Evolutionary conservation across 1,140 invertebrate species (phyloP).

Genomic region (Vollenhovia emeryi): DNA sequence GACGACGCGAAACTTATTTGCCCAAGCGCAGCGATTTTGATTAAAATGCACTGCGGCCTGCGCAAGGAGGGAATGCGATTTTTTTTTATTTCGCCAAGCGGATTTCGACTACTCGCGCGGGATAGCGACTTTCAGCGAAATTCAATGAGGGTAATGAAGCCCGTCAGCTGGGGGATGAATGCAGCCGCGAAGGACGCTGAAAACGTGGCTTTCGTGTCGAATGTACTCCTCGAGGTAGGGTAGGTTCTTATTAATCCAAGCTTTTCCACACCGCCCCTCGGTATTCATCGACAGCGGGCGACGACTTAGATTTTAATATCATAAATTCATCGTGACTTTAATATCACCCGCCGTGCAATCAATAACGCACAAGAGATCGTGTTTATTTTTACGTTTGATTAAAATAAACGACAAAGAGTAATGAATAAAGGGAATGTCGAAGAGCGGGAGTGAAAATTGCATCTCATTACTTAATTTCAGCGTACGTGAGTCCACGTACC

Average conservation of each 20-base stretch:
- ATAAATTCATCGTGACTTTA: neutral
- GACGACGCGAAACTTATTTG: neutral
- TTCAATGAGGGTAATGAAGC: constrained; percentile 64
- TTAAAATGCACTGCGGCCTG: constrained; percentile 10
- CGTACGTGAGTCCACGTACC: constrained; percentile 32
- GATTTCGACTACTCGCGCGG: constrained; percentile 39
- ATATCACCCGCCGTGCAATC: neutral
- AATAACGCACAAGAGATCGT: constrained; percentile 1
- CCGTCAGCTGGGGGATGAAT: constrained; percentile 55
- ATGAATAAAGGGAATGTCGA: constrained; percentile 23
- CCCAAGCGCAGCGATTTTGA: constrained; percentile 3
- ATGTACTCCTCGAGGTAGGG: neutral
- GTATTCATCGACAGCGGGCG: constrained; percentile 26
- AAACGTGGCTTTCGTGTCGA: constrained; percentile 52
- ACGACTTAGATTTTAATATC: constrained; percentile 35
- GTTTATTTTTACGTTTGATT: constrained; percentile 25
- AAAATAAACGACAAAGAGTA: constrained; percentile 22
- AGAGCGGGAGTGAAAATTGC: constrained; percentile 39
- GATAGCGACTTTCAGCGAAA: constrained; percentile 48
- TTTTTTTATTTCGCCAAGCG: constrained; percentile 8
- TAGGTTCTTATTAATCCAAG: constrained; percentile 55
- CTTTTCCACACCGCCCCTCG: neutral
- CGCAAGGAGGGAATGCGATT: neutral
- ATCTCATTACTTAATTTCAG: constrained; percentile 57
- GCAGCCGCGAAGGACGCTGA: constrained; percentile 16